Conservation (phyloP, 2,888 invertebrate genomes). For the Chirona hameri region DNA sequence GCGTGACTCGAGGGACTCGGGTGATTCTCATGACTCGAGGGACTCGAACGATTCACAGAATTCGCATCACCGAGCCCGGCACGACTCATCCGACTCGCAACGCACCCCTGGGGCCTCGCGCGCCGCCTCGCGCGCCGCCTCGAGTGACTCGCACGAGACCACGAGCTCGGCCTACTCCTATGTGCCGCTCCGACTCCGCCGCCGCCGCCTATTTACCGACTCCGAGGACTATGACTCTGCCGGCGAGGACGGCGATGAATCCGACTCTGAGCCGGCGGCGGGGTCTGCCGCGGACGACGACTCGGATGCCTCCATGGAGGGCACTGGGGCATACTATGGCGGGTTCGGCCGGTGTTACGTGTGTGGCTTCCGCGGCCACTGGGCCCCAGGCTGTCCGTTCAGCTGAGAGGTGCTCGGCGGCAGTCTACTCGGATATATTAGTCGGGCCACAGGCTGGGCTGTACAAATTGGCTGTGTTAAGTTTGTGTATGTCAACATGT, state of each 20-base stretch:
- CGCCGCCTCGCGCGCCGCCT: neutral
- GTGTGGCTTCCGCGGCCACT: constrained; percentile 47
- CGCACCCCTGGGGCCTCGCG: too few relatives aligned
- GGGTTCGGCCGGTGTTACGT: constrained; percentile 59
- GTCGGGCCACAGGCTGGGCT: too few relatives aligned
- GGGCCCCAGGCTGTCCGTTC: constrained; percentile 34
- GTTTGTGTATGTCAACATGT: too few relatives aligned
- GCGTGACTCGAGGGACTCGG: neutral
- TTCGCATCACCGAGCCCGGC: too few relatives aligned
- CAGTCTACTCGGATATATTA: too few relatives aligned
- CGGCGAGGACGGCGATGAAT: neutral
- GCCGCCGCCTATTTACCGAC: neutral
- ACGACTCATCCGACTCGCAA: too few relatives aligned
- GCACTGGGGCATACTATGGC: constrained; percentile 53
- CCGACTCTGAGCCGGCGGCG: too few relatives aligned
- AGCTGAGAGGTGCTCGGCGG: neutral
- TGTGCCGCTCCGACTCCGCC: neutral
- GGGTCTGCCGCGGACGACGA: neutral
- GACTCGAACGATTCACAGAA: neutral
- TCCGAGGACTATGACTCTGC: neutral
- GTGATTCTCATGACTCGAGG: neutral
- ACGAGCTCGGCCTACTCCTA: neutral
- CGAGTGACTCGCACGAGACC: neutral
- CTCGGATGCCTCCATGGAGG: constrained; percentile 30
- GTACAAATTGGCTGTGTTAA: too few relatives aligned